A percentile compares a stretch with the other conserved stretches of the same genome.
Conservation (phyloP, 2,888 invertebrate genomes). For the Eudasyphora cyanicolor region DNA sequence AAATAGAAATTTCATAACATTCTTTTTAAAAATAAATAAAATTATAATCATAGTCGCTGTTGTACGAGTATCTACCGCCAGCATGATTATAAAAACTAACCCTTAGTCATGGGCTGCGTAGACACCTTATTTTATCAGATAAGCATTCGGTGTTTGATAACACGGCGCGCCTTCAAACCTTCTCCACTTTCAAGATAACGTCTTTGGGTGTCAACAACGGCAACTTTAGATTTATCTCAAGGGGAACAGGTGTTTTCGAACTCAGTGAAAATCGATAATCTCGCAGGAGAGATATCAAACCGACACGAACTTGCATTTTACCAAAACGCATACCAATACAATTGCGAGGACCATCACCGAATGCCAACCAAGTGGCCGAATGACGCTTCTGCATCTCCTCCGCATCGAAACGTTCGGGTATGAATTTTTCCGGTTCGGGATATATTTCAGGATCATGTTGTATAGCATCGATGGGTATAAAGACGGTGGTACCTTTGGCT, state of each 20-base stretch:
- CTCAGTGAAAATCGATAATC: constrained; percentile 63
- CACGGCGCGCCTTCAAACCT: not conserved
- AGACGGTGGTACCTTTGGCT: constrained; percentile 74
- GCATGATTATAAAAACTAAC: too few species aligned
- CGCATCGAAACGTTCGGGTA: constrained; percentile 82
- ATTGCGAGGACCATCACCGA: constrained; percentile 72
- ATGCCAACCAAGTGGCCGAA: constrained; percentile 64
- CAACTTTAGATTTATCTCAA: constrained; percentile 26
- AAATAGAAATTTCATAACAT: too few species aligned
- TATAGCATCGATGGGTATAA: constrained; percentile 78
- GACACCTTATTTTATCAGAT: too few species aligned
- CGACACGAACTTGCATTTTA: constrained; percentile 68
- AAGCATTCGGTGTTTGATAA: too few species aligned
- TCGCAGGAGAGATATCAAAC: constrained; percentile 64
- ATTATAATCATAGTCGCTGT: too few species aligned
- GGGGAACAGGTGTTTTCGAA: constrained; percentile 57
- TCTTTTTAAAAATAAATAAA: too few species aligned
- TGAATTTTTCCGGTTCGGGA: constrained; percentile 82
- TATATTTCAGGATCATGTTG: constrained; percentile 81
- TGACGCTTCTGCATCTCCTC: constrained; percentile 81
- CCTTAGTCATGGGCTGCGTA: too few species aligned
- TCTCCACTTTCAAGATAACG: constrained; percentile 30
- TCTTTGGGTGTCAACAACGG: constrained; percentile 48
- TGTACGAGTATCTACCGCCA: too few species aligned
- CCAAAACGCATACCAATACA: constrained; percentile 71